Conservation (phyloP, 1,140 invertebrate species). For the Leptinotarsa texana region DNA sequence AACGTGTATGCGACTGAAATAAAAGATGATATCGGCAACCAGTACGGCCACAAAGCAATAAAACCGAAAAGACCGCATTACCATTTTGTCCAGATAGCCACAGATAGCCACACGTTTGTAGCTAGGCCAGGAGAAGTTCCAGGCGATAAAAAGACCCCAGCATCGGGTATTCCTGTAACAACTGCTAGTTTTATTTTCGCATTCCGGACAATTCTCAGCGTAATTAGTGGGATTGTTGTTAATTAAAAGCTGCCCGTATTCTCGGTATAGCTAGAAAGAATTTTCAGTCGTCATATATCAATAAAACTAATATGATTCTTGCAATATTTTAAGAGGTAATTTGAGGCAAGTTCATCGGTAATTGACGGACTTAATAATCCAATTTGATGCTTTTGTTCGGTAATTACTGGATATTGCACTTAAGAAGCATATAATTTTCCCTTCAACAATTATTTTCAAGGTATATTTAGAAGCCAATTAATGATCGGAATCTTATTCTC, state of each 20-base stretch:
- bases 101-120: background rate
- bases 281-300: conserved; percentile 6
- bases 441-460: no score
- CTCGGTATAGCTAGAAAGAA: background rate
- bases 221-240: background rate
- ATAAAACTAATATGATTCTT: conserved; percentile 1
- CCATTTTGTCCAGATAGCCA: background rate
- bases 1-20: no score
- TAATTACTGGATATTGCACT: background rate
- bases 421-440: no score
- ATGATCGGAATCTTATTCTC: no score
- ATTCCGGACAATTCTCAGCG: background rate
- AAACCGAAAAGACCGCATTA: background rate
- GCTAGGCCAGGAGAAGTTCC: background rate
- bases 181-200: background rate
- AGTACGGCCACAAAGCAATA: background rate
- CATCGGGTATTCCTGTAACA: background rate
- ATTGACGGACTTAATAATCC: background rate
- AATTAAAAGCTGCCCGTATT: background rate
- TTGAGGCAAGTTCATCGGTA: no score
- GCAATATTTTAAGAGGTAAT: background rate
- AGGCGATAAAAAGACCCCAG: background rate
- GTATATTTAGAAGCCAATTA: no score
- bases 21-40: background rate
- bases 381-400: background rate